Conservation (phyloP, 2,888 invertebrate genomes). For the Agrochola lota region DNA sequence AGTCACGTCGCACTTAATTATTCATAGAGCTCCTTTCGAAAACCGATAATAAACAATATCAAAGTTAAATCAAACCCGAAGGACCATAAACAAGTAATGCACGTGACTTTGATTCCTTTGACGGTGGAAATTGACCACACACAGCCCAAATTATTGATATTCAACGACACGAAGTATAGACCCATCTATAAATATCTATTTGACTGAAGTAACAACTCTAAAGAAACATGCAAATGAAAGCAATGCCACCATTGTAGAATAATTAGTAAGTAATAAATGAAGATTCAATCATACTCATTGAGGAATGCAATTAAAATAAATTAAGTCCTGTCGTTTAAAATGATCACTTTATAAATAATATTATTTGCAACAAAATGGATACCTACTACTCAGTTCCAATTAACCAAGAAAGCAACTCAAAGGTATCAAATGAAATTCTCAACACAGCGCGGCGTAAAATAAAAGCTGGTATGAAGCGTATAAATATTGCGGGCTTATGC, state of each 20-base stretch:
- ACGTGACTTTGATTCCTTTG: constrained; percentile 70
- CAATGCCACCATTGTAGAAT: constrained; percentile 29
- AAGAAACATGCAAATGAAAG: constrained; percentile 48
- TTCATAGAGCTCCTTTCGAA: constrained; percentile 70
- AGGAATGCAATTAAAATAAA: constrained; percentile 19
- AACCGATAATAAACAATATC: constrained; percentile 76
- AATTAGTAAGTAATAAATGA: constrained; percentile 18
- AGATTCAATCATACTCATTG: constrained; percentile 21
- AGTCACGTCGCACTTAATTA: constrained; percentile 71
- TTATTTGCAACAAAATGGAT: constrained; percentile 19
- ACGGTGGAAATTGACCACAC: constrained; percentile 67
- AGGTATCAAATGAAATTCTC: constrained; percentile 66
- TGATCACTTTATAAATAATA: constrained; percentile 2
- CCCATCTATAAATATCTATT: constrained; percentile 48
- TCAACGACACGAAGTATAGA: constrained; percentile 43
- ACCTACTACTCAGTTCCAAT: constrained; percentile 46
- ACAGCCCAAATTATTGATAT: constrained; percentile 62
- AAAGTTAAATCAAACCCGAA: constrained; percentile 69
- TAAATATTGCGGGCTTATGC: constrained; percentile 72
- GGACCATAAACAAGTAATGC: constrained; percentile 62
- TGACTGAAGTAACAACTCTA: constrained; percentile 23
- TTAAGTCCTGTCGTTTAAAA: constrained; percentile 5
- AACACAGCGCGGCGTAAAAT: constrained; percentile 62
- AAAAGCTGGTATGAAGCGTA: constrained; percentile 65
- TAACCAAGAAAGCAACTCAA: constrained; percentile 64